phyloP scores from a whole-genome alignment of 2,797 vertebrate species.

The Spea hammondii region DNA sequence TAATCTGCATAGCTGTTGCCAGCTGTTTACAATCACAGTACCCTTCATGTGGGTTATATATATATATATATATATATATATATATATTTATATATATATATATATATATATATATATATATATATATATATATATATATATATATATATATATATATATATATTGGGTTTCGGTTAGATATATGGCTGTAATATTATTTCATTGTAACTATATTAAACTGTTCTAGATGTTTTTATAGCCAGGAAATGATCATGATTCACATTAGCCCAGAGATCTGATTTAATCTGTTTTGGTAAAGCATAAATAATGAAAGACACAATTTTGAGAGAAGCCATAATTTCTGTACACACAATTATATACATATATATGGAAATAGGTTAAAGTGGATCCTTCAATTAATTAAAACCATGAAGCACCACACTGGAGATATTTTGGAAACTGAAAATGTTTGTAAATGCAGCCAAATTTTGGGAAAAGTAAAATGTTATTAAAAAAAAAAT shows the following conservation, averaged over 20 bases:
- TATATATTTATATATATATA: too few relatives aligned
- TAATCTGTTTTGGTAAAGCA: not conserved
- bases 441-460: too few relatives aligned
- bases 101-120: too few relatives aligned
- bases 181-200: conserved; percentile 10
- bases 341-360: too few relatives aligned
- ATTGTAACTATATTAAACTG: conserved; percentile 11
- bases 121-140: too few relatives aligned
- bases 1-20: not conserved
- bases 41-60: not conserved
- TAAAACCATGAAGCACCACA: too few relatives aligned
- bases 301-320: not conserved
- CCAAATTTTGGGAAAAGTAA: too few relatives aligned
- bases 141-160: not conserved
- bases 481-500: too few relatives aligned
- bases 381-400: too few relatives aligned
- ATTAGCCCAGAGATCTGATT: not conserved
- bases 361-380: too few relatives aligned
- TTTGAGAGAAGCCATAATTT: not conserved
- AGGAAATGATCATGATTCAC: conserved; percentile 11
- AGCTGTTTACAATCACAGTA: conserved; percentile 22
- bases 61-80: too few relatives aligned
- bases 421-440: too few relatives aligned
- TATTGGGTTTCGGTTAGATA: not conserved
- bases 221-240: conserved; percentile 36